Evolutionary conservation across 2,113 vertebrate species (phyloP).

Genomic region (Ictalurus furcatus): DNA sequence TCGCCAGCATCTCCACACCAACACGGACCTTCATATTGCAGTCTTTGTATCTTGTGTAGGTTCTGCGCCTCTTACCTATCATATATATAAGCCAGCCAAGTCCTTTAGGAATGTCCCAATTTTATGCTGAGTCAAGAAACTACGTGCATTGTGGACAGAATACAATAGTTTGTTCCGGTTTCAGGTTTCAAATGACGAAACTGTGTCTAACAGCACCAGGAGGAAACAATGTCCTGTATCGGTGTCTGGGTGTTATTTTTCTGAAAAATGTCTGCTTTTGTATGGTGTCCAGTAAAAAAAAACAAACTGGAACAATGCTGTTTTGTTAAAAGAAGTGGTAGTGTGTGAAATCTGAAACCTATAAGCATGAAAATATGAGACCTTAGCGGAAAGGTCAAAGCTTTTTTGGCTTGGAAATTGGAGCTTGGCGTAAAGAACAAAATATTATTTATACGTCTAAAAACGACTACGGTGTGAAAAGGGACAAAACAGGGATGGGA

Average conservation of each 20-base stretch:
- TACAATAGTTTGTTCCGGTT: not conserved
- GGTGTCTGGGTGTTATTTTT: not conserved
- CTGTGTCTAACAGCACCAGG: not conserved
- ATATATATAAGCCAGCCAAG: not conserved
- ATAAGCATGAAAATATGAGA: not conserved
- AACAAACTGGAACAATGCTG: not conserved
- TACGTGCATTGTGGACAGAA: not conserved
- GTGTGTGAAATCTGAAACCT: not conserved
- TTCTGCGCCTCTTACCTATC: not conserved
- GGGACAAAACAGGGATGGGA: not conserved
- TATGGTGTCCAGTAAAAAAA: not conserved
- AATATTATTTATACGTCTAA: not conserved
- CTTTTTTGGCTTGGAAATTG: not conserved
- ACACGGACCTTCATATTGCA: constrained; percentile 27
- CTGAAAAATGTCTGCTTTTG: not conserved
- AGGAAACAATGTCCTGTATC: not conserved
- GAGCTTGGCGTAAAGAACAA: not conserved
- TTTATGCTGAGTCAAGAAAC: constrained; percentile 6
- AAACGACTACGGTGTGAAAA: not conserved
- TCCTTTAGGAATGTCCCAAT: not conserved
- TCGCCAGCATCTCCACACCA: constrained; percentile 52
- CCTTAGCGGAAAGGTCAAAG: not conserved
- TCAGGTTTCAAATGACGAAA: constrained; percentile 13
- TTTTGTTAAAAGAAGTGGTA: not conserved
- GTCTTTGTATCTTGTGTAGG: not conserved